phyloP scores from a whole-genome alignment of 1,140 invertebrate species.

The Odontomachus brunneus region DNA sequence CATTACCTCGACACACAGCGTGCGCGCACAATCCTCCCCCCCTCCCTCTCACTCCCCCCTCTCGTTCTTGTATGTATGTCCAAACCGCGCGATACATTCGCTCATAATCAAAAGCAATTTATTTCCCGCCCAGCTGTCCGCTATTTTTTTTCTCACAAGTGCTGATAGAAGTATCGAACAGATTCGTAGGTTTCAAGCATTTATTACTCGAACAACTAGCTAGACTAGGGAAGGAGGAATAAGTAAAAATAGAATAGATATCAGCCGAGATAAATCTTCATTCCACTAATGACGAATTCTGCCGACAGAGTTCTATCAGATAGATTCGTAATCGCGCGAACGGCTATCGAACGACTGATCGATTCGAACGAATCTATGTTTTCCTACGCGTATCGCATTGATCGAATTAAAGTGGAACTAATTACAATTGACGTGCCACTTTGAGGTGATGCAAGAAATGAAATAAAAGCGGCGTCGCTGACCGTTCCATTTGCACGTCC shows the following conservation, averaged over 20 bases:
- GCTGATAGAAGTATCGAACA: neutral
- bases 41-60: neutral
- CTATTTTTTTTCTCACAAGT: neutral
- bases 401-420: slow-evolving; percentile 43
- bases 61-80: neutral
- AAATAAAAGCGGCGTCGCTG: slow-evolving; percentile 40
- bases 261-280: neutral
- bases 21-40: neutral
- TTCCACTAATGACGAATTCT: slow-evolving; percentile 15
- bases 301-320: slow-evolving; percentile 1
- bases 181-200: neutral
- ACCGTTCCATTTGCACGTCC: neutral
- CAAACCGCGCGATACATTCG: neutral
- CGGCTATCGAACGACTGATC: slow-evolving; percentile 40
- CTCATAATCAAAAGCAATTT: slow-evolving; percentile 15
- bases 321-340: neutral
- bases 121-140: neutral
- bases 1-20: slow-evolving; percentile 16
- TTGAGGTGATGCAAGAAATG: slow-evolving; percentile 12
- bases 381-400: slow-evolving; percentile 11
- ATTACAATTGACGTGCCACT: slow-evolving; percentile 39
- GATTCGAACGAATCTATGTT: slow-evolving; percentile 22
- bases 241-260: too few relatives aligned
- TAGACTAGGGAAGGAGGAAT: too few relatives aligned
- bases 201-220: too few relatives aligned